Evolutionary conservation across 1,140 invertebrate species (phyloP), one percentile per base, ranked within the genome.

Genomic region (Pectinophora gossypiella): DNA sequence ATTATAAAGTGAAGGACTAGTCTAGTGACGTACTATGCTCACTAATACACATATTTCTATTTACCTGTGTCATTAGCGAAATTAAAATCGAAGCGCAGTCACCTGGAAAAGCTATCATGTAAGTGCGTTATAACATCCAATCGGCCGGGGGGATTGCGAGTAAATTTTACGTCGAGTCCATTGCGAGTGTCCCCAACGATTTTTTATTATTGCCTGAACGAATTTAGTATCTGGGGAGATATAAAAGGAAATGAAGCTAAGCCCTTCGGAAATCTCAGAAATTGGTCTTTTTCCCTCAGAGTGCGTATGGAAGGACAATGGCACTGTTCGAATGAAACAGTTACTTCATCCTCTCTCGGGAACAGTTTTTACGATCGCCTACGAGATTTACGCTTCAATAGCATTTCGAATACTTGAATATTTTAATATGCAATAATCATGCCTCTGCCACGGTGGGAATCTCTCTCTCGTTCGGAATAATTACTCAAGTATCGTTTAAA

Each of bases 191-290:
- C 73, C 67, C 70, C 64, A 61, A 73, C 72, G 71, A 72, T 83
- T 83, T 76, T 83, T 80, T 80, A 80, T 80, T 78, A 78, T 78
- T 78, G 76, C 65, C 61, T 72, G 71, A 77, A 76, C 76, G 79
- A 83, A 80, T 80, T 79, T 83, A 83, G 76, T 83, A 78, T 80
- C 79, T 79, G 62, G 76, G 76, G 79, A 83, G 79, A 72, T 75
- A 80, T 83, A 83, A 83, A 83, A 83, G 75, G 75, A 83, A 83
- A 83, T 83, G 79, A 83, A 83, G 72, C 75, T 80, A 83, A 80
- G 76, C 79, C 79, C 79, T 83, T 83, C 76, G 79, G 79, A 80
- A 83, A 83, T 83, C 76, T 80, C 63, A 70, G 76, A 79, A 80
- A 81, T 83, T 83, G 79, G 72, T 74, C 72, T 73, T 81, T 76